These are phyloP conservation scores for Chrosomus eos DNA, from an alignment of 2,797 vertebrate species.

Conservation along the genomic window DNA sequence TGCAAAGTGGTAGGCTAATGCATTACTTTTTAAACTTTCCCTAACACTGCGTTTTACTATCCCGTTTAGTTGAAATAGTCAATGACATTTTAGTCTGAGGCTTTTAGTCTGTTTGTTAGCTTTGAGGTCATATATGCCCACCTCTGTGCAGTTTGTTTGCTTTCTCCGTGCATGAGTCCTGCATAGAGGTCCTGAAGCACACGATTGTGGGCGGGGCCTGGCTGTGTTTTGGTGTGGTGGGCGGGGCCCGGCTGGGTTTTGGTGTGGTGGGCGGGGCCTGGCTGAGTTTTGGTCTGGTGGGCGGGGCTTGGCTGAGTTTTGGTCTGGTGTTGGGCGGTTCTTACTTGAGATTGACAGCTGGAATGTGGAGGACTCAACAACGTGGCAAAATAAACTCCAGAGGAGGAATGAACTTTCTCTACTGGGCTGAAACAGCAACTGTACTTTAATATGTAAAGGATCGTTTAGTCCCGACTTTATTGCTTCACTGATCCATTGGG, in stretches of 20 bases:
- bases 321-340: neutral
- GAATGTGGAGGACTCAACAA: neutral
- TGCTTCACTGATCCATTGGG: neutral
- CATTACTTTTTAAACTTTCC: neutral
- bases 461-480: neutral
- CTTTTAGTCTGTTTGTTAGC: neutral
- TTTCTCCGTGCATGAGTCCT: neutral
- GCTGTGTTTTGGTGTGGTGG: neutral
- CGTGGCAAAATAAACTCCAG: constrained; percentile 42
- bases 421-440: neutral
- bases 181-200: too few relatives aligned
- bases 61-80: neutral
- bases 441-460: neutral
- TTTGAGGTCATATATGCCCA: neutral
- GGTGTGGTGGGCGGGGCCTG: neutral
- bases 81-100: neutral
- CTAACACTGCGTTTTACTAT: neutral
- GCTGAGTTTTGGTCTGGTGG: too few relatives aligned
- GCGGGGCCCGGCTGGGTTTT: too few relatives aligned
- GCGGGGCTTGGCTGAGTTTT: neutral
- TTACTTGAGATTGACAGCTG: constrained; percentile 24
- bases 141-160: neutral
- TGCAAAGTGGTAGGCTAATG: neutral
- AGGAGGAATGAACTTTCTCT: neutral
- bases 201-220: neutral